phyloP scores from a whole-genome alignment of 2,797 vertebrate genomes.

The Anabacerthia variegaticeps region DNA sequence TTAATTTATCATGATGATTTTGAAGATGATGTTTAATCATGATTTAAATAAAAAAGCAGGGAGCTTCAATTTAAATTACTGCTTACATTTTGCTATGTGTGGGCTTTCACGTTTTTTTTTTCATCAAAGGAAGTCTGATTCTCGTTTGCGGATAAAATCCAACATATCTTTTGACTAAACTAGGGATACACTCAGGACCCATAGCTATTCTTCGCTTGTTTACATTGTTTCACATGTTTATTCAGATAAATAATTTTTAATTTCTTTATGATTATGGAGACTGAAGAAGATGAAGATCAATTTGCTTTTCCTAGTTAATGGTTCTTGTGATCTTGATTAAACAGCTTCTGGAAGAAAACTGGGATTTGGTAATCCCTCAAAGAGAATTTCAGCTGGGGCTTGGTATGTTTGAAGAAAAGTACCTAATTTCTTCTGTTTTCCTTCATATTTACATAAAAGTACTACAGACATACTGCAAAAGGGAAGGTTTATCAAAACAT shows the following conservation, averaged over 20 bases:
- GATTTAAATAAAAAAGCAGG: neutral
- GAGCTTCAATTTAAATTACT: constrained; percentile 1
- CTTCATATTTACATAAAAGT: neutral
- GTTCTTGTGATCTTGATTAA: neutral
- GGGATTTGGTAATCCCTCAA: neutral
- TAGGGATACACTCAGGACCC: neutral
- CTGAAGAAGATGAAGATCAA: neutral
- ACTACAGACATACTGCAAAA: neutral
- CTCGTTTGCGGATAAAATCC: neutral
- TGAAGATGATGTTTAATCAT: neutral
- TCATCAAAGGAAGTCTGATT: neutral
- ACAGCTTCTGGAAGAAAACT: neutral
- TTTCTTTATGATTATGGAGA: neutral
- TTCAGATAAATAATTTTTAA: neutral
- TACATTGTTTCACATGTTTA: neutral
- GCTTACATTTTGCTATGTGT: neutral
- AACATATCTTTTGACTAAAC: neutral
- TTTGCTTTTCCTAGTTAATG: neutral
- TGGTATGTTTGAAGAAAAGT: neutral
- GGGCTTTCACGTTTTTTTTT: neutral
- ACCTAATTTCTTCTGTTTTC: neutral
- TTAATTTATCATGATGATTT: neutral
- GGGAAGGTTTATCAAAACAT: constrained; percentile 7
- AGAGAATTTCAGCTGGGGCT: neutral
- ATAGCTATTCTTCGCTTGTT: neutral